Base-by-base conservation (phyloP, 1,140 invertebrate species). In the Hylaeus volcanicus region DNA sequence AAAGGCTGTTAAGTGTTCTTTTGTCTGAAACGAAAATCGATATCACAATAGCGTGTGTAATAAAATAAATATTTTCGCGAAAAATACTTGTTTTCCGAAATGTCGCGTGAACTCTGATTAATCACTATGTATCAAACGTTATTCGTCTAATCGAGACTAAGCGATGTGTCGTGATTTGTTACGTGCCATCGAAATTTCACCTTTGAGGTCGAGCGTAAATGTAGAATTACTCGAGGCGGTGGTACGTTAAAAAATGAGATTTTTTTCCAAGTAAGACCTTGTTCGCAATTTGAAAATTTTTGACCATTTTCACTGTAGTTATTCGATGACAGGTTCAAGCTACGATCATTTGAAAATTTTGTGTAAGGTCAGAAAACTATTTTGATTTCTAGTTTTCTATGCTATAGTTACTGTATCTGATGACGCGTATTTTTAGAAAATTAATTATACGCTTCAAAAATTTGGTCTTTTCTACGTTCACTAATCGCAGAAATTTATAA, bases 31-130 rank as follows among this genome's bases (percentile, higher is more conserved):
- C 12, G 15, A 51, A 75, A 75, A 75, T 51, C 55, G 48, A 51
- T 68, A 68, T 66, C 72, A 75, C 72, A 80, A 80, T 80, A 43
- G 64, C 43, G 14, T 45, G 12, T 75, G 12, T 75, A 65, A 58
- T n/a, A 48, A 74, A 79, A 79, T 79, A 74, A 64, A 65, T 65
- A 64, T 64, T 65, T 39, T 3, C 15, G 45, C 66, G 48, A 53
- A 37, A 61, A 63, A 43, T 72, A 64, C 9, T 73, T 64, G 12
- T n/a, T 37, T 65, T 15, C 6, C 45, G 39, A 78, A 37, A 53
- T 63, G 15, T 37, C 43, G 43, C 26, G 12, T 2, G 43, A 43
- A 65, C 14, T 4, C 5, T 60, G 43, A 58, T 70, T 69, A 66
- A 26, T 51, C 14, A 5, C 43, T 39, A n/a, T 12, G 45, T 61